These are phyloP conservation scores for Otis tarda DNA, from an alignment of 2,113 vertebrate species.

Conservation along the genomic window DNA sequence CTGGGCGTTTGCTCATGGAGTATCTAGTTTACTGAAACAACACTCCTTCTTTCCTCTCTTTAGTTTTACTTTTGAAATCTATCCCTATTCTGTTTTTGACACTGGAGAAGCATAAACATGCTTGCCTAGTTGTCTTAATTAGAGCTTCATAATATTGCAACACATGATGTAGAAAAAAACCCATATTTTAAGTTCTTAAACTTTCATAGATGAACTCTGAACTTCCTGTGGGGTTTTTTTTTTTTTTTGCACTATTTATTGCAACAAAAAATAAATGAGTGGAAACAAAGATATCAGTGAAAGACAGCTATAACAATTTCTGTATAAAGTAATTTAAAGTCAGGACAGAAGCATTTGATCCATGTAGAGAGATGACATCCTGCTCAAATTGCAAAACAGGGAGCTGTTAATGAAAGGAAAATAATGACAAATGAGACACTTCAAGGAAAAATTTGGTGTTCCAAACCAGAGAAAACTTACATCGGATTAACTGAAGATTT, in stretches of 20 bases:
- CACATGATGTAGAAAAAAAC: not conserved
- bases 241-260: not conserved
- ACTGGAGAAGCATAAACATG: not conserved
- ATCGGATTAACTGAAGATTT: not conserved
- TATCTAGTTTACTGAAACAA: not conserved
- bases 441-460: not conserved
- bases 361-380: fast-evolving
- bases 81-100: not conserved
- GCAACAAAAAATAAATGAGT: not conserved
- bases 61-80: not conserved
- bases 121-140: not conserved
- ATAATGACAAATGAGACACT: not conserved
- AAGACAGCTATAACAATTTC: not conserved
- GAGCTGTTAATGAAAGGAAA: not conserved
- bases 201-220: not conserved
- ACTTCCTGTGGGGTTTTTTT: not conserved
- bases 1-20: fast-evolving
- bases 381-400: not conserved
- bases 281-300: not conserved
- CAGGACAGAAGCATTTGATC: not conserved
- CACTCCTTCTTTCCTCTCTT: not conserved
- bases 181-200: not conserved
- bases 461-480: not conserved
- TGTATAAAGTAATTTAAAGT: not conserved
- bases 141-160: not conserved